Conservation (phyloP, 2,888 invertebrate species). For the Cephus pulcher region DNA sequence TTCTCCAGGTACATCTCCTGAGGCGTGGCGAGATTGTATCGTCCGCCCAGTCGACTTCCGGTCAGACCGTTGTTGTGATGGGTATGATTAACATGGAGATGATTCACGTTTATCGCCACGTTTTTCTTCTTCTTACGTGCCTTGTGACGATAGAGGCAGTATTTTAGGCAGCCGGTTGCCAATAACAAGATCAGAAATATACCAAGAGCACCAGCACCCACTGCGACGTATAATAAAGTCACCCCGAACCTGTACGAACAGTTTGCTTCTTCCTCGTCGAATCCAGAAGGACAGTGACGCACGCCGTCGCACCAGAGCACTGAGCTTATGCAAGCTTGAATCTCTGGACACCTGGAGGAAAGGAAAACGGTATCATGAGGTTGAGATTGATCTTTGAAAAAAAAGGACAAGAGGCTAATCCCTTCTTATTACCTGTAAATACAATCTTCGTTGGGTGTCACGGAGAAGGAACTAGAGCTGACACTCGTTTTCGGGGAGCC, state of each 20-base stretch:
- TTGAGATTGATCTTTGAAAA: neutral
- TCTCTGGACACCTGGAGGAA: conserved; percentile 78
- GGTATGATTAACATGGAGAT: conserved; percentile 70
- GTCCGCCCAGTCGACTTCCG: conserved; percentile 50
- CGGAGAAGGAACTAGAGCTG: conserved; percentile 47
- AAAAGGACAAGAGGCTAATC: neutral
- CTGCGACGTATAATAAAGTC: conserved; percentile 75
- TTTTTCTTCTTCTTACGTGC: conserved; percentile 72
- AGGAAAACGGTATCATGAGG: conserved; percentile 18
- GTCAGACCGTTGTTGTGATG: conserved; percentile 72
- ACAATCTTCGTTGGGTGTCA: conserved; percentile 71
- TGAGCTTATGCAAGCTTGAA: conserved; percentile 83
- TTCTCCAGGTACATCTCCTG: conserved; percentile 60
- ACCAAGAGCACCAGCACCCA: conserved; percentile 74
- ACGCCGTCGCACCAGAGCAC: conserved; percentile 85
- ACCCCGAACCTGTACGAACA: conserved; percentile 78
- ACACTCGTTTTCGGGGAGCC: conserved; percentile 69
- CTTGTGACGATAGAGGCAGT: conserved; percentile 69
- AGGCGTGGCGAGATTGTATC: conserved; percentile 52
- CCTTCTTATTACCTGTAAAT: conserved; percentile 72
- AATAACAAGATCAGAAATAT: conserved; percentile 72
- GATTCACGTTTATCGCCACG: conserved; percentile 71
- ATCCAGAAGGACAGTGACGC: conserved; percentile 83
- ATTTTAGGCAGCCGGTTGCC: conserved; percentile 72
- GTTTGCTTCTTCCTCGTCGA: conserved; percentile 82